Conservation (phyloP, 2,113 vertebrate species). For the Coturnix japonica region DNA sequence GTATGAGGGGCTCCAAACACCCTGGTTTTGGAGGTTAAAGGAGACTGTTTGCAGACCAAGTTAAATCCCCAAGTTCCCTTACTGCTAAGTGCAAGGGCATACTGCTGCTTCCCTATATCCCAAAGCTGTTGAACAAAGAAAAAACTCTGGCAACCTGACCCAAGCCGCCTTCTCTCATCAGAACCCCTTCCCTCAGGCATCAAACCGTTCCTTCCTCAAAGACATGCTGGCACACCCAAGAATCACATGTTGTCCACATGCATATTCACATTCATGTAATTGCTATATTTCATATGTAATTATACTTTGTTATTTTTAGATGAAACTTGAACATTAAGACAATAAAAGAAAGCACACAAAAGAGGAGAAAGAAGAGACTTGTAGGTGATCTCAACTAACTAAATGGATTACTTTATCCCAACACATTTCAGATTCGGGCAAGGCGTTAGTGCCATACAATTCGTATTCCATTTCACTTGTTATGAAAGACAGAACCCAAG, state of each 20-base stretch:
- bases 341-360: neutral
- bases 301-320: neutral
- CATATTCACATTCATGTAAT: accelerated
- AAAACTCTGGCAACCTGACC: neutral
- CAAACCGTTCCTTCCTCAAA: constrained; percentile 12
- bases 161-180: neutral
- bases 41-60: accelerated
- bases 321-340: neutral
- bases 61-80: neutral
- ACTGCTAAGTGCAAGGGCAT: neutral
- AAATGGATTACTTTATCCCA: neutral
- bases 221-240: neutral
- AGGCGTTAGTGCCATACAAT: neutral
- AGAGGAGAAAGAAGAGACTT: neutral
- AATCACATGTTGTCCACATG: neutral
- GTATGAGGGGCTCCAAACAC: neutral
- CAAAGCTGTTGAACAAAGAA: neutral
- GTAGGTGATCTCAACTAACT: neutral
- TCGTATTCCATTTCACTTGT: neutral
- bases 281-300: neutral
- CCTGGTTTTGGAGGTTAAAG: neutral
- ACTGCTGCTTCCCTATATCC: neutral
- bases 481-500: neutral
- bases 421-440: accelerated
- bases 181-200: neutral